phyloP scores from a whole-genome alignment of 2,797 vertebrate species.

The Ibycter americanus region DNA sequence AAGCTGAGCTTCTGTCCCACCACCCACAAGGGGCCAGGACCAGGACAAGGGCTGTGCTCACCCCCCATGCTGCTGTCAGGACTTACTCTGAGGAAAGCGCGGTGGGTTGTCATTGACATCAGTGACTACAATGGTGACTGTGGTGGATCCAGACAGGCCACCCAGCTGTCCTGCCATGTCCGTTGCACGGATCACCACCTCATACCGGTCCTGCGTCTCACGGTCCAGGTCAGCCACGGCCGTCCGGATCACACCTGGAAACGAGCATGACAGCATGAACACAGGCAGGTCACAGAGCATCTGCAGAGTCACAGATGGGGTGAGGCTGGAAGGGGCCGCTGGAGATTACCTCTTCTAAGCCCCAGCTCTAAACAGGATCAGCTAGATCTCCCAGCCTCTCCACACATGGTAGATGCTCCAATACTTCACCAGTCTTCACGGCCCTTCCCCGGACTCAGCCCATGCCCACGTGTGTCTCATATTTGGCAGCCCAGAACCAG shows the following conservation, averaged over 20 bases:
- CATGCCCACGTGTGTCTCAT: rapidly evolving
- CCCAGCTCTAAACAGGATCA: not conserved
- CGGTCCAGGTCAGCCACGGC: conserved; percentile 96
- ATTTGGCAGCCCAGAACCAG: not conserved
- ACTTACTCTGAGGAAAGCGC: conserved; percentile 94
- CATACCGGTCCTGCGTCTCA: conserved; percentile 94
- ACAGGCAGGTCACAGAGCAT: not conserved
- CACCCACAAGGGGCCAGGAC: not conserved
- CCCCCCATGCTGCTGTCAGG: rapidly evolving
- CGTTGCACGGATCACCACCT: conserved; percentile 96
- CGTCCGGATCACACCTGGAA: conserved; percentile 91
- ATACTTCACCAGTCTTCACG: rapidly evolving
- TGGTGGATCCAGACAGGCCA: conserved; percentile 96
- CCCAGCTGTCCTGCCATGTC: conserved; percentile 99
- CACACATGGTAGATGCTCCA: not conserved
- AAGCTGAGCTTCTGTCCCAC: not conserved
- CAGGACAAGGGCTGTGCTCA: rapidly evolving
- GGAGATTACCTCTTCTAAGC: not conserved
- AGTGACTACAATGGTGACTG: conserved; percentile 96
- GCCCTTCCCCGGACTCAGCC: not conserved
- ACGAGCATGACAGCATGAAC: not conserved
- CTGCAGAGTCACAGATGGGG: rapidly evolving
- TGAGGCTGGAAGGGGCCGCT: not conserved
- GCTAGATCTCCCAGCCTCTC: not conserved
- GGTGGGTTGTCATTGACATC: conserved; percentile 98